These are phyloP conservation scores for Eulemur mongoz DNA, from an alignment of 2,797 vertebrate species.

Conservation along the genomic window DNA sequence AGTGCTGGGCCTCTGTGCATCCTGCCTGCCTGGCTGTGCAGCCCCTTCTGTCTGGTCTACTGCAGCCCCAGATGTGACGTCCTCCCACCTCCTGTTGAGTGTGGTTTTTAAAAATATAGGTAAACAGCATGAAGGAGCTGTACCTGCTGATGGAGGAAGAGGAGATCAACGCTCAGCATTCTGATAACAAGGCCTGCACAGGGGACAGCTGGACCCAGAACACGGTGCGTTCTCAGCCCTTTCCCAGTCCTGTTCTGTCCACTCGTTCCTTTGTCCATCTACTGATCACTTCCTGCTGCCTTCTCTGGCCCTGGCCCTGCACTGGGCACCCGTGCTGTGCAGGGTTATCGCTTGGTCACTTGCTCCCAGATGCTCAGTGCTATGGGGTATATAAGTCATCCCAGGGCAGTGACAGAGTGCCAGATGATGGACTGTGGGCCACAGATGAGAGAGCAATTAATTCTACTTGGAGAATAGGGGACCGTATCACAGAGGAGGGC, in stretches of 20 bases:
- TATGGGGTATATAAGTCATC: background rate
- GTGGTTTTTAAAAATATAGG: constrained; percentile 83
- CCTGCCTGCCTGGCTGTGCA: background rate
- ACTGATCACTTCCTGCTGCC: background rate
- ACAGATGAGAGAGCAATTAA: background rate
- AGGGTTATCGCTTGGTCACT: background rate
- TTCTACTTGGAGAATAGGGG: background rate
- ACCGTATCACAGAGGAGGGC: background rate
- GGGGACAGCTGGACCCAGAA: constrained; percentile 90
- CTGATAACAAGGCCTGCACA: constrained; percentile 88
- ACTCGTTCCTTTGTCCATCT: background rate
- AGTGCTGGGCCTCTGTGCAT: background rate
- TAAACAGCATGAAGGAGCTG: constrained; percentile 96
- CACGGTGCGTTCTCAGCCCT: constrained; percentile 80
- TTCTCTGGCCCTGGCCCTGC: background rate
- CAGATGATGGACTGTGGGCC: background rate
- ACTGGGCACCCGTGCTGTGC: background rate
- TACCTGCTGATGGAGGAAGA: constrained; percentile 95
- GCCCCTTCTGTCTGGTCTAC: background rate
- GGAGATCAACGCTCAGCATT: constrained; percentile 89
- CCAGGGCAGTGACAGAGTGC: background rate
- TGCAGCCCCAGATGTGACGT: background rate
- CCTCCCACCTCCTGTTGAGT: background rate
- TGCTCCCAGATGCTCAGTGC: background rate
- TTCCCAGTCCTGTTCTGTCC: background rate